Base-by-base conservation (phyloP, 2,113 vertebrate genomes). In the Mormyrus lacerda region DNA sequence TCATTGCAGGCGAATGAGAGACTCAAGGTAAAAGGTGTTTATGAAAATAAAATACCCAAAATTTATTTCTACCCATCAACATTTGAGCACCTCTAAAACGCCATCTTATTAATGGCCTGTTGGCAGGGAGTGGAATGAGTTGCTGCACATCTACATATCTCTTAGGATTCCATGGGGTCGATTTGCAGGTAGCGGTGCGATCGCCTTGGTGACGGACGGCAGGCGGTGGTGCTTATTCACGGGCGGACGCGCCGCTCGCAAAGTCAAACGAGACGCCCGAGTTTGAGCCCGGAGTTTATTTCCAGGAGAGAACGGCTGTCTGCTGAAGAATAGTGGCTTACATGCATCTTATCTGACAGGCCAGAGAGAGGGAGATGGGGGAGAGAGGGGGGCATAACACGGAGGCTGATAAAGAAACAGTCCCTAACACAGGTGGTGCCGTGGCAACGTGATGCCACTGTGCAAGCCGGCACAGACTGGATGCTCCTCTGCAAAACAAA, bases 231-330 rank as follows among this genome's bases (percentile, higher is more conserved):
- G 13, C 73, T 76, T 19, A 76, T 76, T 76, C 73, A 76, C 2
- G 73, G 31, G 9, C 6, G 35, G 15, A 39, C 6, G 69, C n/a
- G 69, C 1, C 11, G 5, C 35, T 42, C 69, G 15, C 69, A 76
- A 76, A 76, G 69, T 76, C 69, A 76, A 76, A 42, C 1, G 5
- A 42, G 73, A 76, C 35, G n/a, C 35, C 73, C 0, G 4, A 42
- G 73, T 42, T 76, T 76, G 35, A 90, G 50, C 47, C 44, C 8
- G 31, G 90, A 3, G 35, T 89, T 87, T 91, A 91, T 90, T 91
- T 88, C 65, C 87, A 88, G 84, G 45, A 90, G 85, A 90, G 88
- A 61, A 21, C 89, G 93, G 94, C 93, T 93, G 93, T 94, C 93
- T 76, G 69, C 58, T 87, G 90, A 88, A 90, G 90, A 90, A 8